Percentiles rank a stretch among this genome's conserved stretches.
Conservation (phyloP, 2,797 vertebrate genomes). For the Cirrhinus mrigala region DNA sequence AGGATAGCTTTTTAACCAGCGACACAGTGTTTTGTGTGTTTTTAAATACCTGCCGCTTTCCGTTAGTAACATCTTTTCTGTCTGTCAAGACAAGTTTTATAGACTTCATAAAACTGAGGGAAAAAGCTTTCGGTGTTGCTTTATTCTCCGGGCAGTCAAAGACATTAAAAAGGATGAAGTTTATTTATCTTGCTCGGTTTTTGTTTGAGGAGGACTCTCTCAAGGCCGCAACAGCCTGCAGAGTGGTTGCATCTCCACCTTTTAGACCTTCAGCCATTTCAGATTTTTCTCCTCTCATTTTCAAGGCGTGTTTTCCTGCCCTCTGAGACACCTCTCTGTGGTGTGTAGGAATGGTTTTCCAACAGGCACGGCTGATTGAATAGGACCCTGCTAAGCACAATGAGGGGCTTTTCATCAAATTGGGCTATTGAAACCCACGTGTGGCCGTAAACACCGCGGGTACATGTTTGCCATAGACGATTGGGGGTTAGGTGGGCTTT, state of each 20-base stretch:
- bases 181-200: slow-evolving; percentile 38
- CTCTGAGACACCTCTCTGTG: slow-evolving; percentile 33
- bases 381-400: slow-evolving; percentile 43
- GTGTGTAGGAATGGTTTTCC: slow-evolving; percentile 28
- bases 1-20: neutral
- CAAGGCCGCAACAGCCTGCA: slow-evolving; percentile 43
- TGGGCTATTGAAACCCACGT: slow-evolving; percentile 49
- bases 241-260: slow-evolving; percentile 40
- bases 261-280: slow-evolving; percentile 43
- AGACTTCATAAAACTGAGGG: slow-evolving; percentile 30
- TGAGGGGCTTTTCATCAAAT: slow-evolving; percentile 44
- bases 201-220: slow-evolving; percentile 42
- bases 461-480: slow-evolving; percentile 16
- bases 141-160: slow-evolving; percentile 25
- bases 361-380: slow-evolving; percentile 45
- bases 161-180: slow-evolving; percentile 31
- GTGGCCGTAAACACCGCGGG: slow-evolving; percentile 28
- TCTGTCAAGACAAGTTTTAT: slow-evolving; percentile 17
- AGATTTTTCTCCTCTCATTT: slow-evolving; percentile 44
- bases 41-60: slow-evolving; percentile 6
- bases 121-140: neutral
- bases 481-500: slow-evolving; percentile 17
- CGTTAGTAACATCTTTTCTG: neutral
- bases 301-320: slow-evolving; percentile 44
- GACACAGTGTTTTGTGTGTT: neutral